Percentiles rank a stretch among this genome's conserved stretches.
These are phyloP conservation scores for Lepilemur septentrionalis DNA, from an alignment of 2,797 vertebrate genomes.

Conservation along the genomic window DNA sequence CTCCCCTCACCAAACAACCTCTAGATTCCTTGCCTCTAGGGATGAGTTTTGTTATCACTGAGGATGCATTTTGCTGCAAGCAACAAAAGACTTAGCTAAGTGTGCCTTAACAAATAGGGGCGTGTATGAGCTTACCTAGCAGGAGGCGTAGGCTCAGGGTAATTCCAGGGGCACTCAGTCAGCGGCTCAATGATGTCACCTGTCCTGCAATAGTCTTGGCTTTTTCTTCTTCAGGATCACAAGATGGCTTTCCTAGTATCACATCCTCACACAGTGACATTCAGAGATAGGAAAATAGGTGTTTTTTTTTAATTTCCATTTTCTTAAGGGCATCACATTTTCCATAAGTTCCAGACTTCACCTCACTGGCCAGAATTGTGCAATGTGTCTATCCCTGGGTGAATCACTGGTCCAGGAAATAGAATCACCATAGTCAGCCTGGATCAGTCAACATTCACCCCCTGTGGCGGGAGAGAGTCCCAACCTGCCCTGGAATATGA, in stretches of 20 bases:
- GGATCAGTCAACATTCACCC: neutral
- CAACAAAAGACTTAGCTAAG: neutral
- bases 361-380: neutral
- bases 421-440: neutral
- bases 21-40: neutral
- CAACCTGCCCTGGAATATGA: neutral
- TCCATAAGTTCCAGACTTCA: constrained; percentile 15
- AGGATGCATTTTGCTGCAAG: neutral
- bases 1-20: neutral
- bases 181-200: neutral
- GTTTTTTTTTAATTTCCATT: constrained; percentile 19
- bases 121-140: neutral
- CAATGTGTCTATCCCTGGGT: neutral
- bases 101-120: neutral
- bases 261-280: neutral
- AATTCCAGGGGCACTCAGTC: neutral
- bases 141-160: neutral
- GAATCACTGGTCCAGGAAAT: neutral
- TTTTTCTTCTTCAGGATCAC: neutral
- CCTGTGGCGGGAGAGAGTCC: neutral
- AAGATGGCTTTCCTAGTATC: neutral
- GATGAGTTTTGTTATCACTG: neutral
- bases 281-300: neutral
- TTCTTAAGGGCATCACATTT: neutral
- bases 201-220: neutral